phyloP scores from a whole-genome alignment of 2,888 invertebrate genomes.

The Agriopis aurantiaria region DNA sequence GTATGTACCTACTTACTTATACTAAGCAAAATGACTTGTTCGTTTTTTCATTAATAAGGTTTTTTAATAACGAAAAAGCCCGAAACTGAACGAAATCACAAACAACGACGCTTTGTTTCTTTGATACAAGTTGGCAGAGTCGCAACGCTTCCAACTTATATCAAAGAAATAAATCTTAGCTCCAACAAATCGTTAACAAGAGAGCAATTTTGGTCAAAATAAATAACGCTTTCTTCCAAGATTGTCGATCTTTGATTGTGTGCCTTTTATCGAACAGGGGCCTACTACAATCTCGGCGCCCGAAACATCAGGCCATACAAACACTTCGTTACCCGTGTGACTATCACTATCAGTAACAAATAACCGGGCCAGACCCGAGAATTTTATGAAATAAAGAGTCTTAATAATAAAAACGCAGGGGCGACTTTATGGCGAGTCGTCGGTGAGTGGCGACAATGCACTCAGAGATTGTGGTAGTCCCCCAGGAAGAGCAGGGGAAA shows the following conservation, averaged over 20 bases:
- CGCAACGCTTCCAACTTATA: not conserved
- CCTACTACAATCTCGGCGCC: not conserved
- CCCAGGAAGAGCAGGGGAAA: conserved; percentile 1
- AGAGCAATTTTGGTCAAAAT: conserved; percentile 28
- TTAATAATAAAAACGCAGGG: no score
- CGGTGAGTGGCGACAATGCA: no score
- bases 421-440: no score
- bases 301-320: not conserved
- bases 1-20: no score
- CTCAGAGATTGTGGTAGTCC: not conserved
- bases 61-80: not conserved
- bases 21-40: no score
- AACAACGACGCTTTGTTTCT: not conserved
- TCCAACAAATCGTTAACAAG: conserved; percentile 21
- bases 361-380: no score
- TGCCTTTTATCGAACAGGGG: conserved; percentile 17
- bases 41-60: no score
- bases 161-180: conserved; percentile 18
- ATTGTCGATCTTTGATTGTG: conserved; percentile 25
- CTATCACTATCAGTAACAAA: no score
- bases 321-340: not conserved
- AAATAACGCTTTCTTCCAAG: conserved; percentile 18
- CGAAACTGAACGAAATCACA: not conserved
- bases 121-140: not conserved
- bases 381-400: no score